Percentiles rank a stretch among this genome's conserved stretches.
phyloP scores from a whole-genome alignment of 2,888 invertebrate species.

The Trisateles emortualis region DNA sequence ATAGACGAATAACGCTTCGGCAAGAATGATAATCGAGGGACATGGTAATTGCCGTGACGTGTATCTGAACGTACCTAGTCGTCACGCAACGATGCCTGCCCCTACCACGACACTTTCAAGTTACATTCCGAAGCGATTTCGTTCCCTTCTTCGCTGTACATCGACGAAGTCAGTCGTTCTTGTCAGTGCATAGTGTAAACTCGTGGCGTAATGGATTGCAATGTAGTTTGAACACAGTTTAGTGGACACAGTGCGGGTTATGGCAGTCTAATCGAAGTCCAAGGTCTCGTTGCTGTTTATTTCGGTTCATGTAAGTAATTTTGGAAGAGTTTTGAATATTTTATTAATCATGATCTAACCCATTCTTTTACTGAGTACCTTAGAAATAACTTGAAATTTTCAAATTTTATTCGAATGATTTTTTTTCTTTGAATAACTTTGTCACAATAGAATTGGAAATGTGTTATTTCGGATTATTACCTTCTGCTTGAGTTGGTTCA shows the following conservation, averaged over 20 bases:
- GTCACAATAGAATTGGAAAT: too few relatives aligned
- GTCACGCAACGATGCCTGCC: constrained; percentile 78
- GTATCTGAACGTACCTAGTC: constrained; percentile 59
- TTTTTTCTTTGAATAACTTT: too few relatives aligned
- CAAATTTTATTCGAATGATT: too few relatives aligned
- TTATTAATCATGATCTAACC: constrained; percentile 24
- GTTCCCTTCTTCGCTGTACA: constrained; percentile 56
- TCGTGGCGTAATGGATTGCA: constrained; percentile 68
- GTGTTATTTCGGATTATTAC: too few relatives aligned
- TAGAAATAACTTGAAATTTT: too few relatives aligned
- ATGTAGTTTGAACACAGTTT: constrained; percentile 47
- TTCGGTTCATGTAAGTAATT: constrained; percentile 66
- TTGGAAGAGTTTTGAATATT: constrained; percentile 38
- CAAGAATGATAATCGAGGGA: constrained; percentile 69
- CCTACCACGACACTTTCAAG: constrained; percentile 72
- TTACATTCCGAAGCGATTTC: constrained; percentile 51
- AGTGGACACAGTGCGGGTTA: constrained; percentile 62
- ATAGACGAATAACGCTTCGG: constrained; percentile 57
- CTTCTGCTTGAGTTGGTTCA: too few relatives aligned
- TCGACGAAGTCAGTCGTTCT: constrained; percentile 53
- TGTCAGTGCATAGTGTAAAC: constrained; percentile 53
- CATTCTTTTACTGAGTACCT: constrained; percentile 14
- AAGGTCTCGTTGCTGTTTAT: constrained; percentile 70
- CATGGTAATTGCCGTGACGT: constrained; percentile 77
- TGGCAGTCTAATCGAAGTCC: constrained; percentile 69